Percentiles rank a stretch among this genome's conserved stretches.
Conservation (phyloP, 1,140 invertebrate species). For the Gryon sp. region DNA sequence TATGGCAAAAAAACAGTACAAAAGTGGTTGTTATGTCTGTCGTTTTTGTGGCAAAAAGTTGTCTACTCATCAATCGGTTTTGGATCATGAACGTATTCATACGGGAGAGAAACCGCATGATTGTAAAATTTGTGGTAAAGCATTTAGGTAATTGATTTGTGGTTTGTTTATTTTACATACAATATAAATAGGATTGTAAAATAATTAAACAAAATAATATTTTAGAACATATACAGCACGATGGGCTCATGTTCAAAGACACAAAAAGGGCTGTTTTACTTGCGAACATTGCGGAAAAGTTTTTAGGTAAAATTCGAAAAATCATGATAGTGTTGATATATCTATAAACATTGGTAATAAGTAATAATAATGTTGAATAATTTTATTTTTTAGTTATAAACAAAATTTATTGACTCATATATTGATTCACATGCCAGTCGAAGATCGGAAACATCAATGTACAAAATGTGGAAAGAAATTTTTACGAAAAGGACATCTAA, state of each 20-base stretch:
- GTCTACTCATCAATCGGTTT: constrained; percentile 63
- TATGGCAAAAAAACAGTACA: constrained; percentile 55
- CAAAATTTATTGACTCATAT: constrained; percentile 66
- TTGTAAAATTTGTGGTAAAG: constrained; percentile 80
- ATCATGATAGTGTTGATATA: too few species aligned
- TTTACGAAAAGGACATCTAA: constrained; percentile 68
- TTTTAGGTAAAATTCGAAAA: constrained; percentile 62
- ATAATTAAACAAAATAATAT: too few species aligned
- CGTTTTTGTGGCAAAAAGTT: constrained; percentile 68
- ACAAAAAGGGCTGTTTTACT: constrained; percentile 61
- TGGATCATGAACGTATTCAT: constrained; percentile 80
- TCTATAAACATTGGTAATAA: not conserved
- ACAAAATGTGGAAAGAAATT: constrained; percentile 74
- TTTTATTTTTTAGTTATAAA: constrained; percentile 61
- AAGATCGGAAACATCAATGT: constrained; percentile 69
- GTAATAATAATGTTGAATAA: too few species aligned
- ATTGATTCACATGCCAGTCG: constrained; percentile 63
- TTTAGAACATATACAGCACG: constrained; percentile 63
- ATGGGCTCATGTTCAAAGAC: constrained; percentile 65
- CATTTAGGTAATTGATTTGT: constrained; percentile 54
- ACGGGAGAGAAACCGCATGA: constrained; percentile 79
- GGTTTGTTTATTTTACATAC: not conserved
- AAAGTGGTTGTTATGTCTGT: constrained; percentile 62
- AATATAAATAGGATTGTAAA: too few species aligned
- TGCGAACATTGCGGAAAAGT: constrained; percentile 66